Conservation (phyloP, 2,888 invertebrate genomes). For the Chironomus riparius region DNA sequence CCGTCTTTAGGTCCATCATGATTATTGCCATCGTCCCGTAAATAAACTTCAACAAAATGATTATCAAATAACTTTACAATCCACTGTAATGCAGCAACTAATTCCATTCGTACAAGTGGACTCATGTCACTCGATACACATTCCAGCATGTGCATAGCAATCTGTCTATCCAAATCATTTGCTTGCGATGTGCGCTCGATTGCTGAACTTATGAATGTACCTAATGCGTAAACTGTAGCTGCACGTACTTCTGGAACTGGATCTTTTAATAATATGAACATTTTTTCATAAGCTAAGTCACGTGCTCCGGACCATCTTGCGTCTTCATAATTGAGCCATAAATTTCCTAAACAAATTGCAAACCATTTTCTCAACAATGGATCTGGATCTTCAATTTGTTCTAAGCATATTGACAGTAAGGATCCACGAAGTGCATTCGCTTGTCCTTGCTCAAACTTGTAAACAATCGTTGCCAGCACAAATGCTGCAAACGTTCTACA, state of each 20-base stretch:
- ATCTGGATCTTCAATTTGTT: conserved; percentile 67
- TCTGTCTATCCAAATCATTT: conserved; percentile 85
- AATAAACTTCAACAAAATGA: conserved; percentile 70
- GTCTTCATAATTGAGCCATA: conserved; percentile 83
- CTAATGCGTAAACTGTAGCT: conserved; percentile 88
- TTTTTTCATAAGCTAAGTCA: conserved; percentile 93
- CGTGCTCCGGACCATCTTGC: conserved; percentile 93
- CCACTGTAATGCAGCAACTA: conserved; percentile 80
- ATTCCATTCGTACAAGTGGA: conserved; percentile 76
- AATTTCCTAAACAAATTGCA: conserved; percentile 78
- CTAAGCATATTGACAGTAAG: conserved; percentile 83
- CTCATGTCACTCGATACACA: conserved; percentile 75
- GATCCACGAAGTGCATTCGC: conserved; percentile 84
- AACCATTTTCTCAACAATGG: conserved; percentile 75
- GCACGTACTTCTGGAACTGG: conserved; percentile 85
- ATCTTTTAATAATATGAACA: conserved; percentile 71
- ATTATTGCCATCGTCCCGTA: conserved; percentile 45
- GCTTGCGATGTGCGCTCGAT: conserved; percentile 83
- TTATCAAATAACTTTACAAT: conserved; percentile 75
- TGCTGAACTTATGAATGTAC: conserved; percentile 82
- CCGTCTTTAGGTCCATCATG: background rate
- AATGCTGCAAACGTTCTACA: conserved; percentile 91
- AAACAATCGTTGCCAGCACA: conserved; percentile 87
- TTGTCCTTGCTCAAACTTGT: conserved; percentile 80
- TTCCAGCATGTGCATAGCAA: conserved; percentile 77